Conservation (phyloP, 1,140 invertebrate species). For the Megathymus violae region DNA sequence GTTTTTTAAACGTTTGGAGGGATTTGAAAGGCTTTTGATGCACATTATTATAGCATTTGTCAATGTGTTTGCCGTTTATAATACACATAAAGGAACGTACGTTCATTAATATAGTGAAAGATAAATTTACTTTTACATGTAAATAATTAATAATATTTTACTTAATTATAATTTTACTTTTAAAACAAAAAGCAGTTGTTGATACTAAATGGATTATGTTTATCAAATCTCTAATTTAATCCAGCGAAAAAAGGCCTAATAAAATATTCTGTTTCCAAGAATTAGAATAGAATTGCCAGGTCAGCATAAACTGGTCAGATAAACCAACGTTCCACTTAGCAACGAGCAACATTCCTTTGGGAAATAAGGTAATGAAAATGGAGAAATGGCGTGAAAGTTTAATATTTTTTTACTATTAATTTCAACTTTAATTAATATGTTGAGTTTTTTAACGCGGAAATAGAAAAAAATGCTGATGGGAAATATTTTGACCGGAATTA, state of each 20-base stretch:
- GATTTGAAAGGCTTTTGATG: background rate
- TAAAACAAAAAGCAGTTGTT: too few species aligned
- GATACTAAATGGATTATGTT: background rate
- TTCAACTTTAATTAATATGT: background rate
- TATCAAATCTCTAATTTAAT: background rate
- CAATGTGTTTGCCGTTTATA: background rate
- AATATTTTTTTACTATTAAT: constrained; percentile 1
- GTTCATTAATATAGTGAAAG: too few species aligned
- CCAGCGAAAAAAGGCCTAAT: background rate
- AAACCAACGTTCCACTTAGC: background rate
- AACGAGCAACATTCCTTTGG: background rate
- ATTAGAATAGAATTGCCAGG: background rate
- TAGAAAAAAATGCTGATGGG: background rate
- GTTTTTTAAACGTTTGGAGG: background rate
- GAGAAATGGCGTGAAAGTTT: constrained; percentile 4
- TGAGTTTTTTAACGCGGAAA: background rate
- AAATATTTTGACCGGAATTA: background rate
- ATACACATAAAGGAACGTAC: too few species aligned
- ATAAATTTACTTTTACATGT: too few species aligned
- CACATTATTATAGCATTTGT: background rate
- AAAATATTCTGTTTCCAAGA: background rate
- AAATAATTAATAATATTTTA: too few species aligned
- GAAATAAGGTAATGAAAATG: constrained; percentile 14
- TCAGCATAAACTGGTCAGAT: background rate
- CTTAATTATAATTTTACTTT: too few species aligned